These are phyloP conservation scores for Luffia ferchaultella DNA, from an alignment of 2,888 invertebrate genomes.

Conservation along the genomic window DNA sequence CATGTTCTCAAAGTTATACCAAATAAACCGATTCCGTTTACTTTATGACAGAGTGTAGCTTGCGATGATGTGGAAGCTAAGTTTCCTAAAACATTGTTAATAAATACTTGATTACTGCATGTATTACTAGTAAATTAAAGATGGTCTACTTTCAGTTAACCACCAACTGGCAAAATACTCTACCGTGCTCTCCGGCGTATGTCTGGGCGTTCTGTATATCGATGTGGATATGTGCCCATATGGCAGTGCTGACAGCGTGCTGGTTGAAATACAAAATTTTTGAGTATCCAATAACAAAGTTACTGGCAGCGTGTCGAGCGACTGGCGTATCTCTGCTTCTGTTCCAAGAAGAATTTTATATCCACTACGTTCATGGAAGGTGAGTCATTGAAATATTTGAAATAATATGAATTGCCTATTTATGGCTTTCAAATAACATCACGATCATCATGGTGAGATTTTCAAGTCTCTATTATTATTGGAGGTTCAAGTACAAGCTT, in stretches of 20 bases:
- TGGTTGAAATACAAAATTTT: constrained; percentile 24
- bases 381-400: constrained; percentile 16
- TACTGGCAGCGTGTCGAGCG: constrained; percentile 32
- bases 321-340: constrained; percentile 41
- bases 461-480: too few species aligned
- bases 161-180: constrained; percentile 25
- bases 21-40: too few species aligned
- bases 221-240: constrained; percentile 41
- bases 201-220: constrained; percentile 33
- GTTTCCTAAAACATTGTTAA: too few species aligned
- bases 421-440: not conserved
- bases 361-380: constrained; percentile 56
- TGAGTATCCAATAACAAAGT: constrained; percentile 19
- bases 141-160: constrained; percentile 31
- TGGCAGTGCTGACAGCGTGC: constrained; percentile 19
- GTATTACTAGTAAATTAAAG: too few species aligned
- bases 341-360: constrained; percentile 46
- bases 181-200: constrained; percentile 36
- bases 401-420: not conserved
- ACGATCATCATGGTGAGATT: too few species aligned
- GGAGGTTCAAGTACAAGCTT: too few species aligned
- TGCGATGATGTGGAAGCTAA: too few species aligned
- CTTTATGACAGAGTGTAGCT: too few species aligned
- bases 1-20: too few species aligned
- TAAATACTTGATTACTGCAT: too few species aligned